Evolutionary conservation across 2,888 invertebrate species (phyloP).

Genomic region (Pristionchus maxplancki): DNA sequence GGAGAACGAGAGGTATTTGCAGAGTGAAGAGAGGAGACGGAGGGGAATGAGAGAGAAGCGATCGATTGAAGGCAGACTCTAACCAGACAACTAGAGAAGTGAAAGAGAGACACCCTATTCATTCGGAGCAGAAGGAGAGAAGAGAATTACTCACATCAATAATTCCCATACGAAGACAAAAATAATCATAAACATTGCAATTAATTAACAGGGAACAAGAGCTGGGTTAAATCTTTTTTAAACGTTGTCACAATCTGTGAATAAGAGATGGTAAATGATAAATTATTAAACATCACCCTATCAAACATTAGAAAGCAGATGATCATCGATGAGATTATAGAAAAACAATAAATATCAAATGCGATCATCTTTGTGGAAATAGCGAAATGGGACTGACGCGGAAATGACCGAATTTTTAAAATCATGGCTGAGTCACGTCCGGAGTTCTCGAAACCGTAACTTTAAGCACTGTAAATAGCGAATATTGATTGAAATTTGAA

Average conservation of each 20-base stretch:
- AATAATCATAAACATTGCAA: constrained; percentile 13
- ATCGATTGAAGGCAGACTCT: constrained; percentile 33
- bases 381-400: too few species aligned
- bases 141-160: not conserved
- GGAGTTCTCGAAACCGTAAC: not conserved
- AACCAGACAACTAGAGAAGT: constrained; percentile 7
- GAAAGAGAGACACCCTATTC: constrained; percentile 34
- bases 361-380: too few species aligned
- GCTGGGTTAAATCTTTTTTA: not conserved
- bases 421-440: not conserved
- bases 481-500: too few species aligned
- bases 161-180: not conserved
- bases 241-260: not conserved
- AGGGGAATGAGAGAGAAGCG: constrained; percentile 24
- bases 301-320: too few species aligned
- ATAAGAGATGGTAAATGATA: too few species aligned
- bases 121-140: not conserved
- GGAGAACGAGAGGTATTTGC: constrained; percentile 40
- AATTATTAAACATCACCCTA: too few species aligned
- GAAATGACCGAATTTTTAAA: not conserved
- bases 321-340: too few species aligned
- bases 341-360: too few species aligned
- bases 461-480: not conserved
- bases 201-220: not conserved
- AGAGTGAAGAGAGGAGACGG: constrained; percentile 15